A percentile compares a stretch with the other conserved stretches of the same genome.
Conservation (phyloP, 2,888 invertebrate species). For the Calameuta filiformis region DNA sequence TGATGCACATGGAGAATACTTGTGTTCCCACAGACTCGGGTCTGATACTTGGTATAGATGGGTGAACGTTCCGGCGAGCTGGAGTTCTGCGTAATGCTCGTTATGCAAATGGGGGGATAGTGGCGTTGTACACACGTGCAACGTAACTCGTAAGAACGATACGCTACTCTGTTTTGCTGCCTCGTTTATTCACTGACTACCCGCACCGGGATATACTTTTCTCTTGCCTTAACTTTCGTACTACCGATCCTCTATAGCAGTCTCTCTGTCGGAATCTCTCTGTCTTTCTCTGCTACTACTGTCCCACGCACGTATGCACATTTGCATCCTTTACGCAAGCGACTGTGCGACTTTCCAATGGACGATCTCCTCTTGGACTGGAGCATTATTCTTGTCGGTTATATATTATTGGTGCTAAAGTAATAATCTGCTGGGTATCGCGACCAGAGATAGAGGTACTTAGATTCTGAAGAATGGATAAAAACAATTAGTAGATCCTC, state of each 20-base stretch:
- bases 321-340: neutral
- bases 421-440: neutral
- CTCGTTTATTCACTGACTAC: neutral
- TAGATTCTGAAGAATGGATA: neutral
- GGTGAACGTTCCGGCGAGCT: neutral
- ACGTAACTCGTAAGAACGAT: constrained; percentile 4
- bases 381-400: too few relatives aligned
- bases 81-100: constrained; percentile 36
- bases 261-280: neutral
- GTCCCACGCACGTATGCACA: neutral
- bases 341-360: neutral
- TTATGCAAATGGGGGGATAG: constrained; percentile 37
- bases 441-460: neutral
- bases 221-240: neutral
- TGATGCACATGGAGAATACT: neutral
- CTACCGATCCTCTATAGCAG: neutral
- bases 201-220: neutral
- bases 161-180: neutral
- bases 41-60: neutral
- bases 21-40: neutral
- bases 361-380: too few relatives aligned
- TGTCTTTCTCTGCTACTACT: neutral
- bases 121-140: constrained; percentile 31
- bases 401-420: neutral
- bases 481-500: neutral